These are phyloP conservation scores for Onychomys torridus DNA, from an alignment of 2,797 vertebrate genomes.

Conservation along the genomic window DNA sequence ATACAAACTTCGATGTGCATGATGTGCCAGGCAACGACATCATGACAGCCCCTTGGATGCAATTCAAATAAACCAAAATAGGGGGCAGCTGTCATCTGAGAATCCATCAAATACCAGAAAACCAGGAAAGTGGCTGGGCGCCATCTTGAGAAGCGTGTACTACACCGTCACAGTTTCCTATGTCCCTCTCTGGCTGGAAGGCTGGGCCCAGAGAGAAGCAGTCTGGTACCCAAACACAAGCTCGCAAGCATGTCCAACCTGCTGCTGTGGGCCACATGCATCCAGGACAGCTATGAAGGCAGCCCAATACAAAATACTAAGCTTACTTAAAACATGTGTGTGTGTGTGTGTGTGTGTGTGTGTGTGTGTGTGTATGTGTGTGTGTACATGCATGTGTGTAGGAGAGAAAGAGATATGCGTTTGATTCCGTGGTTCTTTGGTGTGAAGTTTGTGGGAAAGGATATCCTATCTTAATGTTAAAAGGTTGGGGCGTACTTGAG, in stretches of 20 bases:
- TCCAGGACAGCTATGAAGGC: neutral
- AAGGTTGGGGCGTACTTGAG: neutral
- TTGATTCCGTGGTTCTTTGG: neutral
- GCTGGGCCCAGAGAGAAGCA: neutral
- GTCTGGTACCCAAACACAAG: neutral
- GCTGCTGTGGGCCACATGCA: neutral
- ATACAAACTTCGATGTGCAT: neutral
- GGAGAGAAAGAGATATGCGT: neutral
- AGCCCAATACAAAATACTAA: neutral
- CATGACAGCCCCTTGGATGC: neutral
- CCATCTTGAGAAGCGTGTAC: neutral
- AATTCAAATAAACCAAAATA: constrained; percentile 1
- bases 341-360: neutral
- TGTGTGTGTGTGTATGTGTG: neutral
- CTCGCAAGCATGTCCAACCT: neutral
- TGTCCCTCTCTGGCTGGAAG: neutral
- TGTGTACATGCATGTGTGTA: accelerated
- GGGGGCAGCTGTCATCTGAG: neutral
- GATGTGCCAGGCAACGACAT: neutral
- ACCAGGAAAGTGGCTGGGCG: neutral
- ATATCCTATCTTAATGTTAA: neutral
- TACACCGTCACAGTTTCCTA: accelerated
- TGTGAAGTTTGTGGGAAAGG: neutral
- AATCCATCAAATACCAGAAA: neutral
- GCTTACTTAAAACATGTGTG: neutral